These are phyloP conservation scores for Leucoma salicis DNA, from an alignment of 2,888 invertebrate genomes.

Conservation along the genomic window DNA sequence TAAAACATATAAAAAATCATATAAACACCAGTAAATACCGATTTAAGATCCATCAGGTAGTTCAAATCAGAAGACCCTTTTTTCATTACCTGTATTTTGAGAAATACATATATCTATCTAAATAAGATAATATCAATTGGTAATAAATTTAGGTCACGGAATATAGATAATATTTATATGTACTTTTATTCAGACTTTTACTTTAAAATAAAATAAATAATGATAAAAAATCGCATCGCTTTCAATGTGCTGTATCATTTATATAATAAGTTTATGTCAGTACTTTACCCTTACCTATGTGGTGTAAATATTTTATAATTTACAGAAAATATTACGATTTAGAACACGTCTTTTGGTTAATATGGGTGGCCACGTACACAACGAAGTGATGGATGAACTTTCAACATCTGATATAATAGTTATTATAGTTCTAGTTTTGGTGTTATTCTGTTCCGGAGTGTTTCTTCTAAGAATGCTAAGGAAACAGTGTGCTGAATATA, in stretches of 20 bases:
- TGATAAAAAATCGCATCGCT: constrained; percentile 10
- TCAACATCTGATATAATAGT: constrained; percentile 44
- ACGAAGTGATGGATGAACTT: constrained; percentile 47
- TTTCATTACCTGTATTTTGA: too few species aligned
- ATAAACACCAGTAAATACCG: too few species aligned
- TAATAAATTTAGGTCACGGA: too few species aligned
- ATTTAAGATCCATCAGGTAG: too few species aligned
- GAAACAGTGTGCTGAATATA: constrained; percentile 34
- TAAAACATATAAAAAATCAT: too few species aligned
- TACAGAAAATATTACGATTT: constrained; percentile 18
- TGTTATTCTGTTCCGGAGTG: constrained; percentile 36
- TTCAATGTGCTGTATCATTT: constrained; percentile 4
- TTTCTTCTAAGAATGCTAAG: constrained; percentile 40
- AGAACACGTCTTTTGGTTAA: constrained; percentile 14
- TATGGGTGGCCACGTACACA: constrained; percentile 48
- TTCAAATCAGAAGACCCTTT: too few species aligned
- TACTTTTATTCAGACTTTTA: too few species aligned
- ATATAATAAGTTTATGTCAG: constrained; percentile 11
- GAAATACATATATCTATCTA: too few species aligned
- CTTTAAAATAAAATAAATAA: too few species aligned
- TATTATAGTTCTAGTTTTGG: constrained; percentile 29
- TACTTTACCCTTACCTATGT: constrained; percentile 14
- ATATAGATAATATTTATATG: too few species aligned
- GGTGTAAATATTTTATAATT: constrained; percentile 23
- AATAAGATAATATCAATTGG: too few species aligned